phyloP scores from a whole-genome alignment of 2,113 vertebrate genomes.

The Apteryx owenii region DNA sequence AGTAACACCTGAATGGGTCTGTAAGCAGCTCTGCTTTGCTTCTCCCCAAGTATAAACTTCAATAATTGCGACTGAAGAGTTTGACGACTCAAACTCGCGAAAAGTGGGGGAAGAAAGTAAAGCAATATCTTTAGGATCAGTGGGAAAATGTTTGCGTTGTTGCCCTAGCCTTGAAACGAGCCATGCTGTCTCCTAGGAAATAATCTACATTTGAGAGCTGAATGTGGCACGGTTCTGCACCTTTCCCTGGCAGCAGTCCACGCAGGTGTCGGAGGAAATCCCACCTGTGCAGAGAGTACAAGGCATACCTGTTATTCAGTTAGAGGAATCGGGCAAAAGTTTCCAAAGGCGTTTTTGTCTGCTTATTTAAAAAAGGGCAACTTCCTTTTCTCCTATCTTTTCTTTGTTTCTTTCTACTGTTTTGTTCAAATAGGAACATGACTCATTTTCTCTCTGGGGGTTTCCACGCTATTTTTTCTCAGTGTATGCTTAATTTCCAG shows the following conservation, averaged over 20 bases:
- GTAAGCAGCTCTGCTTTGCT: background rate
- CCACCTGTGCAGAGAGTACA: background rate
- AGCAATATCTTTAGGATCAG: background rate
- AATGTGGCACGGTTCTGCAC: background rate
- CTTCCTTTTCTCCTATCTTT: background rate
- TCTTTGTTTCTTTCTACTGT: background rate
- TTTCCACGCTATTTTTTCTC: background rate
- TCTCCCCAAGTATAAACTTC: background rate
- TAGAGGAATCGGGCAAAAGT: background rate
- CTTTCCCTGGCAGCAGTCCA: slow-evolving; percentile 2
- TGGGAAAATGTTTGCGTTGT: background rate
- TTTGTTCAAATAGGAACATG: background rate
- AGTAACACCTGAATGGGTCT: background rate
- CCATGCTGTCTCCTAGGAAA: background rate
- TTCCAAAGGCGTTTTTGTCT: background rate
- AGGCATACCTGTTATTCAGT: background rate
- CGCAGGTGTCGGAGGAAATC: background rate
- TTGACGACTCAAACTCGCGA: background rate
- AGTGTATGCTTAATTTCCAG: background rate
- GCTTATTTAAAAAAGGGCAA: background rate
- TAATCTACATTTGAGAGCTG: background rate
- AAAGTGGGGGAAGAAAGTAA: background rate
- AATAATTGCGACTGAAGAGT: background rate
- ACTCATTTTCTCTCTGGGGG: background rate
- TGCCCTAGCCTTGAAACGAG: background rate